These are phyloP conservation scores for Acanthisitta chloris DNA, from an alignment of 2,113 vertebrate species.

Conservation along the genomic window DNA sequence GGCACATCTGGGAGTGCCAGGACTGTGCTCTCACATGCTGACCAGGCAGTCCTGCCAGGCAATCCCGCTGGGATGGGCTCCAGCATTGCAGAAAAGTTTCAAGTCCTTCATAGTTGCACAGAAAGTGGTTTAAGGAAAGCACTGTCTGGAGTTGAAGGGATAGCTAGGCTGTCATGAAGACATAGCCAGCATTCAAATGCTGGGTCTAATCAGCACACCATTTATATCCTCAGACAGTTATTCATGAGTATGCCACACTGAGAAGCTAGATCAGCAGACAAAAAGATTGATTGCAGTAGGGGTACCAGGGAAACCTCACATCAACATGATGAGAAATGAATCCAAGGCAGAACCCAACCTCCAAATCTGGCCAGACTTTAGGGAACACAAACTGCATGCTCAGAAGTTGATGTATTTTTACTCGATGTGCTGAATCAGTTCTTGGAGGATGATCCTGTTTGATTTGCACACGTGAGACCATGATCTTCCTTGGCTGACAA, in stretches of 20 bases:
- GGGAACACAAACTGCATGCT: neutral
- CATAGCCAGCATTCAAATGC: neutral
- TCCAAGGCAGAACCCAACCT: neutral
- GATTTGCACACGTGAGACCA: fast-evolving
- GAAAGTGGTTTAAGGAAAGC: neutral
- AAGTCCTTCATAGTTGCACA: neutral
- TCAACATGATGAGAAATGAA: neutral
- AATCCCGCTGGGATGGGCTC: neutral
- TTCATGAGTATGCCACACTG: neutral
- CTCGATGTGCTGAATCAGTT: neutral
- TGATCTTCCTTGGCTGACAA: neutral
- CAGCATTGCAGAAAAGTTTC: neutral
- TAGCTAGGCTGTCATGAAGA: neutral
- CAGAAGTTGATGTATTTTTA: neutral
- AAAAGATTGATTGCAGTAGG: neutral
- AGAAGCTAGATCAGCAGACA: neutral
- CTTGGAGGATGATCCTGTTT: neutral
- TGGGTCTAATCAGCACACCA: neutral
- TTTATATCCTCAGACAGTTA: neutral
- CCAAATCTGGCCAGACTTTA: neutral
- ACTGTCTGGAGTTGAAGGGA: neutral
- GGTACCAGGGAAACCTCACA: neutral
- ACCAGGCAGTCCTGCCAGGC: too few species aligned
- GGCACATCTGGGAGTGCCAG: neutral
- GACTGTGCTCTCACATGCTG: neutral